phyloP scores from a whole-genome alignment of 2,113 vertebrate species.

The Fulmarus glacialis region DNA sequence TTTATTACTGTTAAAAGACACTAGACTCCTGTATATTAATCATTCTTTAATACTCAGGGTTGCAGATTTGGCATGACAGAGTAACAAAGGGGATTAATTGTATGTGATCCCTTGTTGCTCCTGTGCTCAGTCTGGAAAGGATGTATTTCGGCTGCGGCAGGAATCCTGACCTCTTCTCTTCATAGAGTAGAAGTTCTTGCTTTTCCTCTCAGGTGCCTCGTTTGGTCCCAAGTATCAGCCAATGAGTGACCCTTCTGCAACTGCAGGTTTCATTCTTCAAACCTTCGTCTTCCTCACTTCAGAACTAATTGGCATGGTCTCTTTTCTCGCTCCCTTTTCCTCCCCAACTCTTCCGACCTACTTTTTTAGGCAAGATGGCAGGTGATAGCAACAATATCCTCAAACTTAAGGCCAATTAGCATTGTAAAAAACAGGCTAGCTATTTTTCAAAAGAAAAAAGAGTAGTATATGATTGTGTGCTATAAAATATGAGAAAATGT shows the following conservation, averaged over 20 bases:
- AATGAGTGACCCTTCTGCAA: background rate
- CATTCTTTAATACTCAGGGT: background rate
- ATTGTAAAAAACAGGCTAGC: background rate
- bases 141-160: background rate
- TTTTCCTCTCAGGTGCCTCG: background rate
- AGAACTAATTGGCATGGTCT: background rate
- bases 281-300: background rate
- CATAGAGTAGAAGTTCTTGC: background rate
- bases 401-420: fast-evolving
- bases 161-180: background rate
- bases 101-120: background rate
- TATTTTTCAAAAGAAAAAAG: background rate
- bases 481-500: background rate
- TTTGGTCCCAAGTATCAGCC: background rate
- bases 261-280: background rate
- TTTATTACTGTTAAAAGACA: background rate
- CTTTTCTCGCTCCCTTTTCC: background rate
- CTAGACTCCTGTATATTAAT: background rate
- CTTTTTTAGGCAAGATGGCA: background rate
- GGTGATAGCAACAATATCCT: background rate
- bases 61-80: background rate
- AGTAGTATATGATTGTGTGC: background rate
- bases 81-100: background rate
- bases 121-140: background rate
- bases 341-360: background rate